Percentiles rank a stretch among this genome's conserved stretches.
phyloP scores from a whole-genome alignment of 2,888 invertebrate species.

The Nomada flava region DNA sequence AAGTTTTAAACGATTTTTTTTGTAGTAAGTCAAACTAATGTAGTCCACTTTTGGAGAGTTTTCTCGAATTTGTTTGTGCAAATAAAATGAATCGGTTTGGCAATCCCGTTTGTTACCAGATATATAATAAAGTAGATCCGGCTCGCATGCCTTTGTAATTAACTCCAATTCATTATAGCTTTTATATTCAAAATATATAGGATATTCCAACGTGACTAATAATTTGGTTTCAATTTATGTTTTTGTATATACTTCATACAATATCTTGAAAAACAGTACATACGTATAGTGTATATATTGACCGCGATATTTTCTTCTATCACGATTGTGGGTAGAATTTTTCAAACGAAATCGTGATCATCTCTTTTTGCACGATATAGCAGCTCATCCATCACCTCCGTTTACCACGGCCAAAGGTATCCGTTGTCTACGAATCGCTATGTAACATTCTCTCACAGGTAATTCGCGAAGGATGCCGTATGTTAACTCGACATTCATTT shows the following conservation, averaged over 20 bases:
- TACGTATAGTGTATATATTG: constrained; percentile 7
- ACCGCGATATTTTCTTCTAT: constrained; percentile 44
- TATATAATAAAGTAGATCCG: too few relatives aligned
- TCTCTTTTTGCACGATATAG: constrained; percentile 43
- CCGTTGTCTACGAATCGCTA: constrained; percentile 39
- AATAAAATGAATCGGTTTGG: too few relatives aligned
- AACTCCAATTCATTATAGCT: too few relatives aligned
- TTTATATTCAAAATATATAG: too few relatives aligned
- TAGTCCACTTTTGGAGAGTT: too few relatives aligned
- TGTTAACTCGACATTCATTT: constrained; percentile 26
- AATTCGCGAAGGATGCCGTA: constrained; percentile 14
- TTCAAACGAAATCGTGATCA: constrained; percentile 34
- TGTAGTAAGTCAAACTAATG: too few relatives aligned
- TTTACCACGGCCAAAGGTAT: constrained; percentile 47
- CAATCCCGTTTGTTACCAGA: too few relatives aligned
- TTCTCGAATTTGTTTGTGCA: too few relatives aligned
- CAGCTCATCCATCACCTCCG: constrained; percentile 58
- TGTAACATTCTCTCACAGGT: constrained; percentile 16
- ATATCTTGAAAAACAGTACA: not conserved
- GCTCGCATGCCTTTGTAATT: too few relatives aligned
- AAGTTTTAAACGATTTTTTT: too few relatives aligned
- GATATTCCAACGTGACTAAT: too few relatives aligned
- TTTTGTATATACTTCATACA: not conserved
- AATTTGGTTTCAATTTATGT: not conserved
- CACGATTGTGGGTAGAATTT: constrained; percentile 43